phyloP scores from a whole-genome alignment of 2,888 invertebrate species.

The Margaritifera margaritifera region DNA sequence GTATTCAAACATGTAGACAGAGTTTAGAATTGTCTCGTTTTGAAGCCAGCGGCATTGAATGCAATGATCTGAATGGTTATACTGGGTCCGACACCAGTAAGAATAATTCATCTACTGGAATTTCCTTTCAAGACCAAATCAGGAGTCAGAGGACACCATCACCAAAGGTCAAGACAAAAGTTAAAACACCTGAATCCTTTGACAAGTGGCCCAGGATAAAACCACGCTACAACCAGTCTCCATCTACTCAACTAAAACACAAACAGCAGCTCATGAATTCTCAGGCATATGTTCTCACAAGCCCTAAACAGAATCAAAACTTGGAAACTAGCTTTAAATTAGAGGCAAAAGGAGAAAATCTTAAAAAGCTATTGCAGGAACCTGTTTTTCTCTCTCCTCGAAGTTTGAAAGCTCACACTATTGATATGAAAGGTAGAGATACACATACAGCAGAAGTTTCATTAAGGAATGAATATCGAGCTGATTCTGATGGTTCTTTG shows the following conservation, averaged over 20 bases:
- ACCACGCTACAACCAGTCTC: slow-evolving; percentile 23
- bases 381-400: too few relatives aligned
- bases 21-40: too few relatives aligned
- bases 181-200: slow-evolving; percentile 49
- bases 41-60: not conserved
- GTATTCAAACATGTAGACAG: not conserved
- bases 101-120: not conserved
- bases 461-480: too few relatives aligned
- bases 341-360: too few relatives aligned
- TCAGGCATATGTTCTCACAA: too few relatives aligned
- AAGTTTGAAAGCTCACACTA: too few relatives aligned
- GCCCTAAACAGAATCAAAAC: too few relatives aligned
- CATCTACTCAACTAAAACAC: slow-evolving; percentile 19
- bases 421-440: too few relatives aligned
- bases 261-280: not conserved
- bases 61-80: not conserved
- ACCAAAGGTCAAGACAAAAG: slow-evolving; percentile 30
- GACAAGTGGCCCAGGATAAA: slow-evolving; percentile 55
- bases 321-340: too few relatives aligned
- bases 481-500: too few relatives aligned
- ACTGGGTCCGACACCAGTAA: not conserved
- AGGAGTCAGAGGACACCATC: slow-evolving; percentile 34
- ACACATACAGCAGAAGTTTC: too few relatives aligned
- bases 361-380: too few relatives aligned
- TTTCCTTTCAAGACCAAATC: not conserved